Evolutionary conservation across 1,140 invertebrate species (phyloP), one percentile per base, ranked within the genome.

Genomic region (Amphibalanus amphitrite): DNA sequence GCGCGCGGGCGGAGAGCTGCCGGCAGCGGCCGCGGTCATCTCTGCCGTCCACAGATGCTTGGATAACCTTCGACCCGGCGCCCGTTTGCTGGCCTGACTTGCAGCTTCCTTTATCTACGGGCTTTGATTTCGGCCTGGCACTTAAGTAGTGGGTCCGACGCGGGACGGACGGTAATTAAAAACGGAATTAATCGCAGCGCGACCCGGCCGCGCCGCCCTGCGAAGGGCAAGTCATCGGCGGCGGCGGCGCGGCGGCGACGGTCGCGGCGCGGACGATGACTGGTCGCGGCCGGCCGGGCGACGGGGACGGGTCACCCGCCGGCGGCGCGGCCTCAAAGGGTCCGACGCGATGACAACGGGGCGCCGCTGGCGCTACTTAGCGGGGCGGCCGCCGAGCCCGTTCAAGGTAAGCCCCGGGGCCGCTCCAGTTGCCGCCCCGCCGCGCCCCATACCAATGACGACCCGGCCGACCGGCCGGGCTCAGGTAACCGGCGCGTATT

Each of bases 71-170:
- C 47, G 47, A 59, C 47, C 47, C 47, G 23, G 47, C 47, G 47
- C 47, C 47, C 47, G 47, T 59, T 59, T 59, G 47, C 47, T 20
- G 13, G 47, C 10, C 47, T 59, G 47, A 59, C 47, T 59, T 59
- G 47, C 47, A 59, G 47, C 47, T 59, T 59, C 47, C 47, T 59
- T 59, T 59, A 59, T 59, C 47, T 59, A 59, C 47, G 47, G 47
- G 47, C 47, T 59, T 59, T 59, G 47, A 59, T 59, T 59, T 59
- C 47, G 47, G 47, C 47, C 47, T 23, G 47, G 47, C 47, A 59
- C 47, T 59, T 59, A 59, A 59, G 47, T 59, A 59, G 47, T 59
- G 47, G 47, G 47, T 59, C 47, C 47, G 47, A 59, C 47, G 47
- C 47, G 47, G 17, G 20, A 13, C 47, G 47, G 17, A 59, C 47